phyloP scores from a whole-genome alignment of 2,113 vertebrate species.

The Erythrocercus mccallii region DNA sequence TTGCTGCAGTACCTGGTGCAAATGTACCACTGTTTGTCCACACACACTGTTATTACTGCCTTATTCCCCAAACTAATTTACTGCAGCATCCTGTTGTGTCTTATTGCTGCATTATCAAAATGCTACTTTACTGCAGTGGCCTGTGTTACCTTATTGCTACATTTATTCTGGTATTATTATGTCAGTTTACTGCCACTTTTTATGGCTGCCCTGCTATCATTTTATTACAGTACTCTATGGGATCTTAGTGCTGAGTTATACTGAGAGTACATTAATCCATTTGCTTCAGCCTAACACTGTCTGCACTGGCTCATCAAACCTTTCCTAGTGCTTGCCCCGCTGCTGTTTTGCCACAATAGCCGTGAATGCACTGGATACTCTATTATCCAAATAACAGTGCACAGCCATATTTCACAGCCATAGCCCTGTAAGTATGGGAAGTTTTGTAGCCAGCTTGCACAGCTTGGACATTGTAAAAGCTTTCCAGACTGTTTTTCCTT shows the following conservation, averaged over 20 bases:
- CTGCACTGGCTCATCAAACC: background rate
- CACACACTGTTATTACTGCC: background rate
- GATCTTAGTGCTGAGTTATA: constrained; percentile 25
- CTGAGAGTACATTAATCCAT: constrained; percentile 25
- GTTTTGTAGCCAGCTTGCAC: background rate
- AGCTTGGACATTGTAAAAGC: background rate
- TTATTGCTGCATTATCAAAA: constrained; percentile 58
- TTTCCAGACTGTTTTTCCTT: background rate
- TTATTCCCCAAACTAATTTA: constrained; percentile 33
- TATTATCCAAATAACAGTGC: constrained; percentile 16
- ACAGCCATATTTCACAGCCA: constrained; percentile 26
- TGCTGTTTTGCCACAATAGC: background rate
- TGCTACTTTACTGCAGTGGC: constrained; percentile 52
- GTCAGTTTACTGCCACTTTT: constrained; percentile 54
- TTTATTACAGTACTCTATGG: constrained; percentile 55
- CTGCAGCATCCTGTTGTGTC: constrained; percentile 41
- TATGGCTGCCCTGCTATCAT: constrained; percentile 47
- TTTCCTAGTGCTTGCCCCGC: background rate
- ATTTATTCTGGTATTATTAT: constrained; percentile 62
- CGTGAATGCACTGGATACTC: background rate
- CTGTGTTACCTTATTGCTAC: constrained; percentile 64
- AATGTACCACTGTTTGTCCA: background rate
- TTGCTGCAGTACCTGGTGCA: constrained; percentile 70
- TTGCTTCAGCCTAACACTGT: background rate
- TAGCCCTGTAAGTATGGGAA: background rate